phyloP scores from a whole-genome alignment of 2,113 vertebrate species.

The Aplodontia rufa region DNA sequence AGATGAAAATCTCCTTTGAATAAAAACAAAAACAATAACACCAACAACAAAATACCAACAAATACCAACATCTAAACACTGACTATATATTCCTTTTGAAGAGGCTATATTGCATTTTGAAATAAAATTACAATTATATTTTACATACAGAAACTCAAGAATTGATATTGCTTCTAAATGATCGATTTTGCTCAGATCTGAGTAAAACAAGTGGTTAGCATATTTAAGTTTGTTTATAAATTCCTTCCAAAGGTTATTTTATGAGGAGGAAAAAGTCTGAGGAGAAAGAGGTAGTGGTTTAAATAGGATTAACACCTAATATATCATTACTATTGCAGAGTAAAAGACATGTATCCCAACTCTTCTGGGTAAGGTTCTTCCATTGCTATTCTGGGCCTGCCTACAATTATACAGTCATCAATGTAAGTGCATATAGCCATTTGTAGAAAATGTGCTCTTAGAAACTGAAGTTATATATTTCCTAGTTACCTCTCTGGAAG shows the following conservation, averaged over 20 bases:
- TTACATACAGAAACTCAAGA: neutral
- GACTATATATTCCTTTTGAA: constrained; percentile 43
- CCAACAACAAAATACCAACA: neutral
- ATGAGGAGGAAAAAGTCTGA: constrained; percentile 15
- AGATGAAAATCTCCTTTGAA: constrained; percentile 67
- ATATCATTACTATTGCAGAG: constrained; percentile 46
- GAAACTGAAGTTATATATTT: constrained; percentile 52
- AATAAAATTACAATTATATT: constrained; percentile 39
- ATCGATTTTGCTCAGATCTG: constrained; percentile 24
- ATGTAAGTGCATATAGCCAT: neutral
- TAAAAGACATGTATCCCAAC: neutral
- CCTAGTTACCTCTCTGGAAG: constrained; percentile 60
- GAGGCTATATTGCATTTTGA: neutral
- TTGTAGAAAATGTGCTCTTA: constrained; percentile 38
- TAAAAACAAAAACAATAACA: neutral
- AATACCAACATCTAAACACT: neutral
- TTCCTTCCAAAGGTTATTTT: constrained; percentile 48
- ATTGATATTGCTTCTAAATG: constrained; percentile 56
- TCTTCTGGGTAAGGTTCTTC: neutral
- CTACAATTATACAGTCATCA: constrained; percentile 38
- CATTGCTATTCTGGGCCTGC: neutral
- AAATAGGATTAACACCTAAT: constrained; percentile 39
- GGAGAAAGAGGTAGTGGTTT: constrained; percentile 41
- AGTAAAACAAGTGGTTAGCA: neutral
- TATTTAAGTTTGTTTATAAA: constrained; percentile 4